Base-by-base conservation (phyloP, 2,888 invertebrate genomes). In the Leptopilina myrica region DNA sequence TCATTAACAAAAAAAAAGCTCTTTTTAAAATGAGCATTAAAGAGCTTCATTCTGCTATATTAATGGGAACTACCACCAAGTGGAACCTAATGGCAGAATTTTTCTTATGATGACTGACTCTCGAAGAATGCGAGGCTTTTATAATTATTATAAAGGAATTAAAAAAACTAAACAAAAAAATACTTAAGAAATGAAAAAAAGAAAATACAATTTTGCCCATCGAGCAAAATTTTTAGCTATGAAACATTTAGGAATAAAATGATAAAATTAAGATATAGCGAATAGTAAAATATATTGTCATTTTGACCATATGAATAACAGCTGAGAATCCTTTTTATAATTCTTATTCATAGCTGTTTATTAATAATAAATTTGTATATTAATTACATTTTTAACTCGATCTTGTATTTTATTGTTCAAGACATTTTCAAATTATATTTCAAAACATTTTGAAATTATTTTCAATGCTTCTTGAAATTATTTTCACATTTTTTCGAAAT, bases 11-110 rank as follows among this genome's bases (percentile, higher is more conserved):
- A 59, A 56, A 56, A 20, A 56, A 59, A 69, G 69, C 69, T 66
- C 66, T 66, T 66, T 66, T 15, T 4, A 40, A 66, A 66, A 66
- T 46, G 26, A 64, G 40, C n/a, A 66, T 66, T 66, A 7, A 33
- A 66, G 65, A 66, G 66, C 66, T 66, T 66, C 43, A 43, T 8
- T 66, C 46, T 66, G 15, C 46, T 53, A 20, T 15, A 69, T 53
- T 69, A 26, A 33, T 49, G 67, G 67, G 49, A 69, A 53, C 67
- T 69, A 53, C 69, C 15, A 26, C 56, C 56, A 73, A 56, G 56
- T 73, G 73, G 73, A 73, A 56, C 53, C 56, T 49, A 49, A 49
- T 73, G 33, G 40, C 26, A 73, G 73, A 73, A 73, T 56, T 73
- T 49, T 33, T 73, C 73, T 73, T 56, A 33, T 33, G 33, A 33